These are phyloP conservation scores for Palythoa heliodiscus DNA, from an alignment of 92 coral and sea anemone species.

Conservation along the genomic window DNA sequence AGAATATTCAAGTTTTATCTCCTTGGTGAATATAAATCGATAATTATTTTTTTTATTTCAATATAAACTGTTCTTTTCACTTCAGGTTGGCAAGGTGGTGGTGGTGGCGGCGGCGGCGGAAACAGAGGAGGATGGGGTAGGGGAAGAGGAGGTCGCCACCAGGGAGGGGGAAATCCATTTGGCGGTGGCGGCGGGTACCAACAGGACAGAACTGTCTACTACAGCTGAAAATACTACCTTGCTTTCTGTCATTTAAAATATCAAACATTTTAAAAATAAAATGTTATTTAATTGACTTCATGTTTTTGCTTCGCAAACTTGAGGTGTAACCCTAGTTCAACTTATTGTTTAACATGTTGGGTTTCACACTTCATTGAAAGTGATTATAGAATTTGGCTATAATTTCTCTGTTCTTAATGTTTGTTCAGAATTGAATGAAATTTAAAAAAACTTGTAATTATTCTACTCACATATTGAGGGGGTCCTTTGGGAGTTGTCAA, in stretches of 20 bases:
- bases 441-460: no score
- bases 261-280: not conserved
- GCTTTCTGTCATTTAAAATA: not conserved
- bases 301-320: not conserved
- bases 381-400: no score
- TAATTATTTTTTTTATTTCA: no score
- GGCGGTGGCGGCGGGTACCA: conserved; percentile 40
- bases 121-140: conserved; percentile 55
- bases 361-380: no score
- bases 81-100: conserved; percentile 46
- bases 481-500: no score
- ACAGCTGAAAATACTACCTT: conserved; percentile 48
- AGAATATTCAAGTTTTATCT: not conserved
- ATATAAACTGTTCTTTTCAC: not conserved
- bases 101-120: conserved; percentile 37
- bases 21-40: not conserved
- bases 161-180: conserved; percentile 56
- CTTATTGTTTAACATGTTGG: no score
- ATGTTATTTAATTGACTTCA: not conserved
- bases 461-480: no score
- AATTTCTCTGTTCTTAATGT: no score
- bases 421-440: no score
- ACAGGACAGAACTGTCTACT: conserved; percentile 52
- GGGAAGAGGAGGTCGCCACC: conserved; percentile 52
- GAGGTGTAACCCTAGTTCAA: no score